Evolutionary conservation across 2,888 invertebrate genomes (phyloP), one percentile per base, ranked within the genome.

Genomic region (Charanyca ferruginea): DNA sequence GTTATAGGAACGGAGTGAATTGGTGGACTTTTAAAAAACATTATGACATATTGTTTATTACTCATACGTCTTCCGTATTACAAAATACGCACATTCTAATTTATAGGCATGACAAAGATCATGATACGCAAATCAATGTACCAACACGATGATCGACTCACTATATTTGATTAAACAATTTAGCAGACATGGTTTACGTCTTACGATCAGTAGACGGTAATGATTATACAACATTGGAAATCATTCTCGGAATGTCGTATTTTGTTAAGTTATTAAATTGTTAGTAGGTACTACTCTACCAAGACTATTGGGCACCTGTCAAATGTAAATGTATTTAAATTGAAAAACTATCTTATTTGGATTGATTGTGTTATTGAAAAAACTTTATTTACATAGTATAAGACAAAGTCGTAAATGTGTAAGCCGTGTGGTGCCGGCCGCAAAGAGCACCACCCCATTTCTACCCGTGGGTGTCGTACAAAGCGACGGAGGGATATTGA

Each of bases 91-190:
- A 23, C 18, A 47, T 48, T 53, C 51, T 62, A 71, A 66, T 76
- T 57, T 57, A 52, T 65, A 74, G 32, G 60, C 47, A 32, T 61
- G 25, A 64, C 60, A 51, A 0, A 66, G 25, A 77, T 78, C 63
- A 70, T 62, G 42, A 57, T 28, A 49, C n/a, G 47, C 48, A 78
- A 78, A 74, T 66, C 22, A 41, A 47, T 48, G 61, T 51, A 47
- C 23, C 23, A 57, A 66, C 49, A 67, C 47, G 53, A 67, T 71
- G 61, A 71, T 71, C 54, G 41, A 49, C 38, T 48, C 44, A 45
- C 41, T 22, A 53, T 78, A 62, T 79, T 73, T 79, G 55, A 59
- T 60, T 49, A 66, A 79, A 76, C 57, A 66, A 79, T 79, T 60
- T 69, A 53, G 28, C 42, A 52, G 42, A 57, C 47, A 64, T 25